Evolutionary conservation across 1,140 invertebrate species (phyloP).

Genomic region (Lordiphosa clarofinis): DNA sequence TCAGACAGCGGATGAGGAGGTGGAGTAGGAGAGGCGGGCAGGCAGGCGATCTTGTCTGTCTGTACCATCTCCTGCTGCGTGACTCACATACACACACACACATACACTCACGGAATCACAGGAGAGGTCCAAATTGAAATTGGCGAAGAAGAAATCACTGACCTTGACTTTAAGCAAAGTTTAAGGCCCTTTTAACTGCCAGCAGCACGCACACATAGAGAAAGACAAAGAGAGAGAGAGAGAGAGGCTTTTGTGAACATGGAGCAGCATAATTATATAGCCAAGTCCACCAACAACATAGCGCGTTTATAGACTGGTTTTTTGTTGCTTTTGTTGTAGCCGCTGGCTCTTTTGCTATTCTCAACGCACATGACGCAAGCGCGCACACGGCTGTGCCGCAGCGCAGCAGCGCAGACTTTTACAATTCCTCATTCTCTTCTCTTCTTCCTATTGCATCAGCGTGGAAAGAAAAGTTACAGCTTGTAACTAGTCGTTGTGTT

Average conservation of each 20-base stretch:
- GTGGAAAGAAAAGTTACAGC: slow-evolving; percentile 29
- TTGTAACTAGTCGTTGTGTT: slow-evolving; percentile 42
- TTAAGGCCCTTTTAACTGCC: slow-evolving; percentile 74
- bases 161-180: slow-evolving; percentile 78
- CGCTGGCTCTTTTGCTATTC: slow-evolving; percentile 29
- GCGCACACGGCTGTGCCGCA: slow-evolving; percentile 6
- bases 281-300: slow-evolving; percentile 33
- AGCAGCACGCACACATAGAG: slow-evolving; percentile 19
- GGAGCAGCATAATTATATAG: slow-evolving; percentile 57
- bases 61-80: slow-evolving; percentile 30
- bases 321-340: slow-evolving; percentile 31
- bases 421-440: slow-evolving; percentile 10
- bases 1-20: slow-evolving; percentile 12
- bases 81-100: slow-evolving; percentile 29
- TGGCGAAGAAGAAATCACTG: slow-evolving; percentile 78
- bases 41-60: slow-evolving; percentile 4
- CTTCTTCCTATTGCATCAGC: slow-evolving; percentile 63
- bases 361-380: slow-evolving; percentile 68
- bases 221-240: slow-evolving; percentile 17
- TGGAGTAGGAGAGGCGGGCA: background rate
- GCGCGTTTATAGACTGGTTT: slow-evolving; percentile 72
- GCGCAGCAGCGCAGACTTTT: slow-evolving; percentile 52
- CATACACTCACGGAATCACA: slow-evolving; percentile 10
- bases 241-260: slow-evolving; percentile 11
- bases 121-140: slow-evolving; percentile 54